A percentile compares a stretch with the other conserved stretches of the same genome.
Evolutionary conservation across 2,113 vertebrate genomes (phyloP).

Genomic region (Vidua macroura): DNA sequence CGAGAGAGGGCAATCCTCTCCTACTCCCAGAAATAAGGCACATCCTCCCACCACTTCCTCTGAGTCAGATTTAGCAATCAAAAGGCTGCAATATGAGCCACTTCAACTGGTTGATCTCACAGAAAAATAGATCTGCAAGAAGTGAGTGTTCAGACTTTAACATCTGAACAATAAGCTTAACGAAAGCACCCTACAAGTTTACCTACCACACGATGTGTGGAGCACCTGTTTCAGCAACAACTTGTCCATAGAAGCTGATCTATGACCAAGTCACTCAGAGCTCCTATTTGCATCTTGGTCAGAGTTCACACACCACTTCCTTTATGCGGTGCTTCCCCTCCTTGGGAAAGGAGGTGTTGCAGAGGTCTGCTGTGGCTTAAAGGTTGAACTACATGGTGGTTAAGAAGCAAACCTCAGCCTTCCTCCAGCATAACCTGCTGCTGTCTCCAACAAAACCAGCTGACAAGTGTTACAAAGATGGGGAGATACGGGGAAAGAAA

Average conservation of each 20-base stretch:
- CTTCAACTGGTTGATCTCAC: background rate
- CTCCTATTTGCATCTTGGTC: background rate
- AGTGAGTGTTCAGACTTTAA: background rate
- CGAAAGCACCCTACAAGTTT: background rate
- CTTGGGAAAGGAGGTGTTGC: background rate
- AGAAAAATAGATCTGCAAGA: background rate
- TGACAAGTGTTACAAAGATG: background rate
- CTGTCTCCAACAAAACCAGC: background rate
- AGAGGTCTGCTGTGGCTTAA: background rate
- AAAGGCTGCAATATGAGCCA: slow-evolving; percentile 51
- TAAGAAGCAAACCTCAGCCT: background rate
- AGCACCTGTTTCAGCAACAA: background rate
- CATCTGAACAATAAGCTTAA: background rate
- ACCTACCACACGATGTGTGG: background rate
- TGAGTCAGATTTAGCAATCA: background rate
- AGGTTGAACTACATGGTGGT: background rate
- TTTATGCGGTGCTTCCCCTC: background rate
- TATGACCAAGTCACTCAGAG: background rate
- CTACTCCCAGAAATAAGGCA: background rate
- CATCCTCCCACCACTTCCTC: background rate
- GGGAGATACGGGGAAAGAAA: background rate
- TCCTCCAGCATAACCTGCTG: background rate
- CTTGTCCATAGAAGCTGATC: background rate
- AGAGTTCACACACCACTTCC: background rate
- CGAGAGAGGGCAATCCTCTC: background rate